Conservation (phyloP, 2,113 vertebrate species). For the Pipra filicauda region DNA sequence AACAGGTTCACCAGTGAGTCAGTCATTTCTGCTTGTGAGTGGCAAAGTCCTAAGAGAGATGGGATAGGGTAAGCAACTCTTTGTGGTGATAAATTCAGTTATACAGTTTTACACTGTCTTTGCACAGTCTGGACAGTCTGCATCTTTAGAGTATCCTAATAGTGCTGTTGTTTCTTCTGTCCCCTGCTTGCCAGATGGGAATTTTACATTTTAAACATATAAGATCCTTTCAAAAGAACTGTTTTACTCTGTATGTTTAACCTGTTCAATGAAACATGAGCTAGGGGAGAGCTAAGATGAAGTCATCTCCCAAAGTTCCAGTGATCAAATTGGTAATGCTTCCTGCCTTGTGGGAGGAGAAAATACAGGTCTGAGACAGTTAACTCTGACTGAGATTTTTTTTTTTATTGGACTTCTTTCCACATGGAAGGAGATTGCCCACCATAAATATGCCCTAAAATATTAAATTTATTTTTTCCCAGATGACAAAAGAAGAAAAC, state of each 20-base stretch:
- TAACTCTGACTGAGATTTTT: neutral
- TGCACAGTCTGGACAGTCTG: neutral
- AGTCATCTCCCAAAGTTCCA: neutral
- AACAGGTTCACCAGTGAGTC: neutral
- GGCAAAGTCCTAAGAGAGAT: neutral
- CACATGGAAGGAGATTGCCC: neutral
- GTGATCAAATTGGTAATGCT: neutral
- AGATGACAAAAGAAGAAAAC: neutral
- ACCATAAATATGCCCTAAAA: neutral
- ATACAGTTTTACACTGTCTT: neutral
- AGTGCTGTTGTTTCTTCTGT: neutral
- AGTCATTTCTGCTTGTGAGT: neutral
- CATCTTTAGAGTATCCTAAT: neutral
- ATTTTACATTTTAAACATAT: neutral
- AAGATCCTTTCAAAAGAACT: neutral
- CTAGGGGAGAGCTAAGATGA: neutral
- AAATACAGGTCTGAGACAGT: neutral
- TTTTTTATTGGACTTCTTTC: neutral
- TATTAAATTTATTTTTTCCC: neutral
- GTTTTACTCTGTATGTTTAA: neutral
- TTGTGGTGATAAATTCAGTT: neutral
- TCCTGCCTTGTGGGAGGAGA: neutral
- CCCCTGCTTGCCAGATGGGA: neutral
- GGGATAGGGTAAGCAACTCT: neutral
- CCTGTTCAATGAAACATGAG: neutral